phyloP scores from a whole-genome alignment of 2,888 invertebrate species.

The Monopis laevigella region DNA sequence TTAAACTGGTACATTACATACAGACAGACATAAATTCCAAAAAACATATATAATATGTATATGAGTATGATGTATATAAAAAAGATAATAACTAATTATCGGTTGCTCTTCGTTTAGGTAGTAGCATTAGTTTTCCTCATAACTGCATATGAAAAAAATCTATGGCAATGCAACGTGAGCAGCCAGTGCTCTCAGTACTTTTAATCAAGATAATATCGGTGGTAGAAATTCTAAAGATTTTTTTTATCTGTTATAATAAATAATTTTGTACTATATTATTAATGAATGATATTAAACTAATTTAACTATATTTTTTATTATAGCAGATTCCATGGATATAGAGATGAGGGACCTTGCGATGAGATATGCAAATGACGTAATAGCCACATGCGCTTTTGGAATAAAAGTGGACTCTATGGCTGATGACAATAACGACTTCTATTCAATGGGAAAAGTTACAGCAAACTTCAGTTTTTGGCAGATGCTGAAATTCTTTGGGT shows the following conservation, averaged over 20 bases:
- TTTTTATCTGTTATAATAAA: neutral
- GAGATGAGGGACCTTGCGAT: conserved; percentile 55
- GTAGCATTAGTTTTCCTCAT: no score
- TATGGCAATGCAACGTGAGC: no score
- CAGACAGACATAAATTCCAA: no score
- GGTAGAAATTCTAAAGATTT: no score
- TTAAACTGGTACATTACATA: no score
- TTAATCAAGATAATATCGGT: no score
- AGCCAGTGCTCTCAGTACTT: no score
- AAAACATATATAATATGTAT: no score
- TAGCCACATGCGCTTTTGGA: conserved; percentile 67
- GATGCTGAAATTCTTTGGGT: conserved; percentile 15
- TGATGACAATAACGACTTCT: conserved; percentile 64
- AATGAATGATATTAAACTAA: neutral
- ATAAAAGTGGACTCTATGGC: conserved; percentile 61
- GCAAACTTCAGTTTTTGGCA: conserved; percentile 5
- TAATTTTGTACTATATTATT: neutral
- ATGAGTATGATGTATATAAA: no score
- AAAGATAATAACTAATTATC: no score
- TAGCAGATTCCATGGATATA: conserved; percentile 1
- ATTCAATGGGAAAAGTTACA: conserved; percentile 18
- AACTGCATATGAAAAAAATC: no score
- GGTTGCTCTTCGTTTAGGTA: no score
- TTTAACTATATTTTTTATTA: neutral
- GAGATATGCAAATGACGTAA: conserved; percentile 68